Percentiles rank a stretch among this genome's conserved stretches.
phyloP scores from a whole-genome alignment of 92 coral and sea anemone genomes.

The Parazoanthus swiftii region DNA sequence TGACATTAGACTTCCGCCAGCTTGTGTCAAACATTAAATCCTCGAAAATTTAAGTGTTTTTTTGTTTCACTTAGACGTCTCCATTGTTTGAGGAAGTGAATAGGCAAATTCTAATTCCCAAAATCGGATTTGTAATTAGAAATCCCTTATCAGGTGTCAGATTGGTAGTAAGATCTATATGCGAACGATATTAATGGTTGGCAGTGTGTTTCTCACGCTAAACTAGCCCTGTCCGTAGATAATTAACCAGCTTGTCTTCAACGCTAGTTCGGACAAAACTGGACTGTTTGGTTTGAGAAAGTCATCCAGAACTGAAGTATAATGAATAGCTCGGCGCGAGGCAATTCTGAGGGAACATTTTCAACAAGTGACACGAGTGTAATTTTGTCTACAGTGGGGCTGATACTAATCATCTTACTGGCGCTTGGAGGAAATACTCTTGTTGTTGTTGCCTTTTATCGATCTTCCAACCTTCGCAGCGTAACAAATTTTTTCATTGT shows the following conservation, averaged over 20 bases:
- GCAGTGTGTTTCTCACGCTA: not conserved
- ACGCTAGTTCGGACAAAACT: not conserved
- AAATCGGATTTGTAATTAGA: conserved; percentile 18
- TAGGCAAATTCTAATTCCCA: not conserved
- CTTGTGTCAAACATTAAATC: not conserved
- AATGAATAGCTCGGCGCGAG: conserved; percentile 12
- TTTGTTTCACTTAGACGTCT: conserved; percentile 17
- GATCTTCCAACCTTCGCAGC: conserved; percentile 72
- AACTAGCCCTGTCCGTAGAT: not conserved
- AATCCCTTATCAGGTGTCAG: conserved; percentile 11
- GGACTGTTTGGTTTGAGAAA: not conserved
- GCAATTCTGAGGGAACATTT: not conserved
- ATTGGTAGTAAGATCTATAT: not conserved
- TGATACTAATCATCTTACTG: conserved; percentile 53
- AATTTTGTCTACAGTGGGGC: conserved; percentile 45
- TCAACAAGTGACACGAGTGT: conserved; percentile 45
- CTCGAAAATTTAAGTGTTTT: conserved; percentile 5
- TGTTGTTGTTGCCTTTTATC: conserved; percentile 79
- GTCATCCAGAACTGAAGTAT: not conserved
- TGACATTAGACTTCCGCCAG: conserved; percentile 22
- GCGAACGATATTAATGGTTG: not conserved
- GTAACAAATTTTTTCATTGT: conserved; percentile 77
- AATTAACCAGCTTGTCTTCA: not conserved
- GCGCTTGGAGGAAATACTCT: conserved; percentile 69
- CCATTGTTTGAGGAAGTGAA: conserved; percentile 14